Base-by-base conservation (phyloP, 2,888 invertebrate genomes). In the Lampropteryx suffumata region DNA sequence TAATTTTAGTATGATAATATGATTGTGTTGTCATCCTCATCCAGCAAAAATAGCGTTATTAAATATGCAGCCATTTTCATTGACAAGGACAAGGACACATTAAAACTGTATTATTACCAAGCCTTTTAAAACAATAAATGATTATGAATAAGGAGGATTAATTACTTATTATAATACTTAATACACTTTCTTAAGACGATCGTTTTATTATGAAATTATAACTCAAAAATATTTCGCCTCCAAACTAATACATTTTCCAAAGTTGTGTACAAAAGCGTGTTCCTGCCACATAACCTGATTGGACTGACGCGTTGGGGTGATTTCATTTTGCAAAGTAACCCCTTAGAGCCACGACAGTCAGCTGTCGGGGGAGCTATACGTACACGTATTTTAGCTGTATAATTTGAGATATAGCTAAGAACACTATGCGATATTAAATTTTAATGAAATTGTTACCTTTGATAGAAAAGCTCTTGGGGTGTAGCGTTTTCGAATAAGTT, bases 261-360 rank as follows among this genome's bases (percentile, higher is more conserved):
- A 46, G 37, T 48, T 33, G 7, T 45, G 32, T 24, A 48, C 44
- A 49, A 53, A 36, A 48, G 44, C 41, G 41, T 48, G 44, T 48
- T 52, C n/a, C 47, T 43, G 36, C 40, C 36, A 52, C 46, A 56
- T 56, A 52, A 50, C 37, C 39, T 56, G 56, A 56, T 56, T 52
- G 56, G 46, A 40, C 50, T 46, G 46, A 53, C 46, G 46, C 49
- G 44, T 51, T 67, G 65, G 69, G 68, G 71, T 73, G 77, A 76
- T 79, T 82, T 79, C 76, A 82, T 82, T 82, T 80, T 71, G 73
- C 74, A 77, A 76, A 82, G 82, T 80, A 72, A 73, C 73, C 71
- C 65, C 61, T 55, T 50, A 43, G 50, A 49, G 57, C 37, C 40
- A 42, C 48, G 41, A 44, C 60, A 64, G 63, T 61, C 64, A 64